phyloP scores from a whole-genome alignment of 1,140 invertebrate genomes.

The Zeugodacus cucurbitae region DNA sequence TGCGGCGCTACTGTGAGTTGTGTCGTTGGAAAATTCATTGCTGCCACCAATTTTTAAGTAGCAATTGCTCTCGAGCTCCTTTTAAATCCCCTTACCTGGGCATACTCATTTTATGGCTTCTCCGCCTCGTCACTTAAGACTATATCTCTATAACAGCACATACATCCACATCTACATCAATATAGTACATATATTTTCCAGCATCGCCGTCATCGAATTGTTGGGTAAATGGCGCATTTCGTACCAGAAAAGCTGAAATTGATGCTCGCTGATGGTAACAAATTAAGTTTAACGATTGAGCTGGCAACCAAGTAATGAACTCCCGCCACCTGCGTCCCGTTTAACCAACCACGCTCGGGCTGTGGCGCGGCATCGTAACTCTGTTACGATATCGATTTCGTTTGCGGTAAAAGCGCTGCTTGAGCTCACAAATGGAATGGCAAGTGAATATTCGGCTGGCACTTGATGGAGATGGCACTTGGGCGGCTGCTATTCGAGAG shows the following conservation, averaged over 20 bases:
- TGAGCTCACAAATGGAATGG: not conserved
- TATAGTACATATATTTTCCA: not conserved
- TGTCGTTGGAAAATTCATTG: constrained; percentile 10
- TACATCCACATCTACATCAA: not conserved
- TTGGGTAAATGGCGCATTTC: constrained; percentile 29
- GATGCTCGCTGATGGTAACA: constrained; percentile 32
- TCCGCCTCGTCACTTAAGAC: not conserved
- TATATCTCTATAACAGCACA: not conserved
- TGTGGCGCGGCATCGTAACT: not conserved
- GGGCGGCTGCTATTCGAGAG: not conserved
- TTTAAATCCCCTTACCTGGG: not conserved
- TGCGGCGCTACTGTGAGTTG: not conserved
- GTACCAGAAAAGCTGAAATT: constrained; percentile 25
- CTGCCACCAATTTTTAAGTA: not conserved
- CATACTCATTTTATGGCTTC: not conserved
- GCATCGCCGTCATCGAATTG: not conserved
- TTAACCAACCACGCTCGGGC: not conserved
- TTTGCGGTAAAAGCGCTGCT: not conserved
- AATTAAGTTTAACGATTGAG: constrained; percentile 38
- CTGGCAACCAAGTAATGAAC: constrained; percentile 4
- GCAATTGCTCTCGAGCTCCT: not conserved
- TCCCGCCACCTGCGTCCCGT: not conserved
- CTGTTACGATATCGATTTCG: constrained; percentile 16
- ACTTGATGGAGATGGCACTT: not conserved
- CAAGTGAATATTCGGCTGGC: not conserved